Base-by-base conservation (phyloP, 2,797 vertebrate genomes). In the Takifugu rubripes region DNA sequence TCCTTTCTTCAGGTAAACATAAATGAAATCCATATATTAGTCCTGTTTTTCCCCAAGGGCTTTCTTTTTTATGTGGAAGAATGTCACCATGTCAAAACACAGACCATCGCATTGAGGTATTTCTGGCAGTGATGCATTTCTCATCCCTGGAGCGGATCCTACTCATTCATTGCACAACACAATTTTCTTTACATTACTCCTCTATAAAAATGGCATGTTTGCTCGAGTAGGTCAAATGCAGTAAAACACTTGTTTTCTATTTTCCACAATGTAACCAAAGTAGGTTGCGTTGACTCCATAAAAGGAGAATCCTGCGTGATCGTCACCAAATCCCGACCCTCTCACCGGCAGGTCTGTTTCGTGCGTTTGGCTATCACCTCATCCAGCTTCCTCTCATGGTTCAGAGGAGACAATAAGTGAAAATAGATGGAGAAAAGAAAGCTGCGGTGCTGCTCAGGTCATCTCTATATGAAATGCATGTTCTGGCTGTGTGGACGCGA, bases 401-500 rank as follows among this genome's bases (percentile, higher is more conserved):
- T 7, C 27, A 64, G 52, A 64, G 42, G 15, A 36, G 24, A 14
- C 52, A 44, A 56, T 33, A 47, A 50, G 45, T n/a, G 46, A 4
- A 25, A 17, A 54, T 46, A 21, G 5, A 33, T 0, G 14, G 26
- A 25, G 10, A 46, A 25, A 29, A 29, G 27, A 7, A 29, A 29
- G 46, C 43, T 58, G 31, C 49, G 66, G 49, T 27, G 59, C 61
- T 70, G 75, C 68, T 75, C 65, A 59, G 25, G 43, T 31, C 53
- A 70, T 52, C 64, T 75, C 58, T 65, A 59, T 54, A 49, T 75
- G 27, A 29, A 29, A 29, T 29, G 71, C 74, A 71, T 68, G 74
- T 73, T 74, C 21, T 59, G 52, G 61, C 56, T 64, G 33, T 27
- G 47, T 53, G 61, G 67, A 70, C 86, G 90, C 75, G 89, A 81